Conservation (phyloP, 2,113 vertebrate genomes). For the Myrmecobius fasciatus region DNA sequence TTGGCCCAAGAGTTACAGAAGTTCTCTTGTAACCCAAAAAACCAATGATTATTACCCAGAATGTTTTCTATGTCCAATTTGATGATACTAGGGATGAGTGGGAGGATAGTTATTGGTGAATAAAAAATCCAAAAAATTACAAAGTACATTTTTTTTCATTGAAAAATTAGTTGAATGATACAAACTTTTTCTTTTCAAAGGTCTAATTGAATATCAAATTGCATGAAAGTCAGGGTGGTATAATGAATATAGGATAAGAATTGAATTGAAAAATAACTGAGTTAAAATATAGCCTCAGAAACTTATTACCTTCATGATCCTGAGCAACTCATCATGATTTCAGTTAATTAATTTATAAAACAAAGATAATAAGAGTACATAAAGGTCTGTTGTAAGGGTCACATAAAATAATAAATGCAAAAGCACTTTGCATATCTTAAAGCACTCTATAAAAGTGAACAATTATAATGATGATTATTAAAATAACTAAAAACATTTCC, state of each 20-base stretch:
- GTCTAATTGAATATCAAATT: background rate
- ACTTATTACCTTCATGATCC: background rate
- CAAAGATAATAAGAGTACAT: background rate
- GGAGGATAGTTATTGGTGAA: background rate
- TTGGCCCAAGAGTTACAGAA: background rate
- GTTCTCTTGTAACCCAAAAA: background rate
- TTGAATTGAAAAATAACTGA: background rate
- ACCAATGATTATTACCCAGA: background rate
- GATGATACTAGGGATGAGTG: background rate
- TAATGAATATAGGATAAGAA: background rate
- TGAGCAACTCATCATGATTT: background rate
- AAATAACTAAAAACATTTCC: background rate
- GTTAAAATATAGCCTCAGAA: background rate
- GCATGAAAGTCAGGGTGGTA: background rate
- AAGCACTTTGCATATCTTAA: background rate
- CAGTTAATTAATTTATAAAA: background rate
- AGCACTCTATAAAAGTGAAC: background rate
- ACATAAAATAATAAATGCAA: background rate
- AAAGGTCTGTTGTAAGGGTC: background rate
- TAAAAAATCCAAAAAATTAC: background rate
- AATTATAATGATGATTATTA: background rate
- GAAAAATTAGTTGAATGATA: slow-evolving; percentile 1
- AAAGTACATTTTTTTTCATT: background rate
- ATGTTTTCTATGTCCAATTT: background rate
- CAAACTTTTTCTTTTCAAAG: too few species aligned